A percentile compares a stretch with the other conserved stretches of the same genome.
Conservation (phyloP, 2,113 vertebrate genomes). For the Sciurus niger region DNA sequence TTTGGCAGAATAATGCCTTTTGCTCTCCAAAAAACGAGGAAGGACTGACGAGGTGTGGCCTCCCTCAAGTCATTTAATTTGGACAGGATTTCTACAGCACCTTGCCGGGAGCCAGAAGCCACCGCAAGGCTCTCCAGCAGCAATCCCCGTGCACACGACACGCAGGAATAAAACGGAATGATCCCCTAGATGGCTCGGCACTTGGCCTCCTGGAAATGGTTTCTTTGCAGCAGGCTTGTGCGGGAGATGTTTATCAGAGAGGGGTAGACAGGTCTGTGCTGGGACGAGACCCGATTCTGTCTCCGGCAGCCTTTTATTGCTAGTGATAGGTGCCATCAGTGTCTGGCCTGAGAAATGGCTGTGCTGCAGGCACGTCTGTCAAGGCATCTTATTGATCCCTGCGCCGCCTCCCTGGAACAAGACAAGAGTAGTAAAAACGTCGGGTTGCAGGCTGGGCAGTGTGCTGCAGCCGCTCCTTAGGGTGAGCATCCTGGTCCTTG, state of each 20-base stretch:
- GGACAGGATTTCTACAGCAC: constrained; percentile 54
- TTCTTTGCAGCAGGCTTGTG: constrained; percentile 88
- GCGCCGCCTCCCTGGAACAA: constrained; percentile 86
- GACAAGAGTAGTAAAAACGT: constrained; percentile 81
- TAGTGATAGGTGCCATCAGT: constrained; percentile 93
- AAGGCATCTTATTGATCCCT: constrained; percentile 91
- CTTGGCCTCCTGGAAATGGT: constrained; percentile 89
- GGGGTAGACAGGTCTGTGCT: constrained; percentile 88
- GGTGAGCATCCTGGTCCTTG: constrained; percentile 78
- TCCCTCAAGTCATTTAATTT: constrained; percentile 73
- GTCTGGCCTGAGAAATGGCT: constrained; percentile 93
- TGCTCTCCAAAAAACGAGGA: constrained; percentile 58
- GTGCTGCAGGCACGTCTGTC: constrained; percentile 88
- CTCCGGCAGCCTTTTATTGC: constrained; percentile 91
- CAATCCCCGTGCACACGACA: neutral
- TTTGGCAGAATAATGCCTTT: constrained; percentile 62
- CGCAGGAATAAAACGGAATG: constrained; percentile 23
- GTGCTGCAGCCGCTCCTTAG: constrained; percentile 81
- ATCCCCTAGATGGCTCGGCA: constrained; percentile 29
- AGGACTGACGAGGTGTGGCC: constrained; percentile 62
- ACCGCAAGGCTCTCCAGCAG: constrained; percentile 61
- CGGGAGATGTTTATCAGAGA: constrained; percentile 92
- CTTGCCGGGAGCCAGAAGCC: constrained; percentile 46
- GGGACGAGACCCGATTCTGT: constrained; percentile 89
- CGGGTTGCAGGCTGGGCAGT: constrained; percentile 72